phyloP scores from a whole-genome alignment of 2,113 vertebrate genomes.

The Brienomyrus brachyistius region DNA sequence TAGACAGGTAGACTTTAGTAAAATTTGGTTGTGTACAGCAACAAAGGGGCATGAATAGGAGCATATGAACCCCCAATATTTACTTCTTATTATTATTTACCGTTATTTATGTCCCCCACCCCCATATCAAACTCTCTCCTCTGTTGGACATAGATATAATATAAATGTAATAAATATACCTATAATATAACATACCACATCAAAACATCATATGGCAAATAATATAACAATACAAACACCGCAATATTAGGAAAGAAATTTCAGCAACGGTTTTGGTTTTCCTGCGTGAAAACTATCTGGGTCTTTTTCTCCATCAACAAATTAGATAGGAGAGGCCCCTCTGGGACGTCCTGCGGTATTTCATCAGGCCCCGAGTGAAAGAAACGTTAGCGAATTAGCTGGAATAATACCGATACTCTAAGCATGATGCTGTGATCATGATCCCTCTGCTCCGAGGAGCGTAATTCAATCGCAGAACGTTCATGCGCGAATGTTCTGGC shows the following conservation, averaged over 20 bases:
- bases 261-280: neutral
- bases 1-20: neutral
- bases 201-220: neutral
- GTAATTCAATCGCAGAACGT: neutral
- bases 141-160: neutral
- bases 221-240: neutral
- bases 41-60: neutral
- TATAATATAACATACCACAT: neutral
- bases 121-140: neutral
- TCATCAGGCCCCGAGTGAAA: neutral
- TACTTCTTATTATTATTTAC: neutral
- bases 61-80: neutral
- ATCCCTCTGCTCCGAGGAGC: neutral
- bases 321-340: neutral
- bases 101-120: neutral
- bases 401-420: neutral
- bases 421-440: neutral
- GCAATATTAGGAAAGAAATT: neutral
- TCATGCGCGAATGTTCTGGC: neutral
- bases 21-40: neutral
- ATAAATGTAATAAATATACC: neutral
- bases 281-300: neutral
- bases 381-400: neutral
- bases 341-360: neutral
- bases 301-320: neutral